Evolutionary conservation across 1,140 invertebrate genomes (phyloP), one percentile per base, ranked within the genome.

Genomic region (Drosophila burlai): DNA sequence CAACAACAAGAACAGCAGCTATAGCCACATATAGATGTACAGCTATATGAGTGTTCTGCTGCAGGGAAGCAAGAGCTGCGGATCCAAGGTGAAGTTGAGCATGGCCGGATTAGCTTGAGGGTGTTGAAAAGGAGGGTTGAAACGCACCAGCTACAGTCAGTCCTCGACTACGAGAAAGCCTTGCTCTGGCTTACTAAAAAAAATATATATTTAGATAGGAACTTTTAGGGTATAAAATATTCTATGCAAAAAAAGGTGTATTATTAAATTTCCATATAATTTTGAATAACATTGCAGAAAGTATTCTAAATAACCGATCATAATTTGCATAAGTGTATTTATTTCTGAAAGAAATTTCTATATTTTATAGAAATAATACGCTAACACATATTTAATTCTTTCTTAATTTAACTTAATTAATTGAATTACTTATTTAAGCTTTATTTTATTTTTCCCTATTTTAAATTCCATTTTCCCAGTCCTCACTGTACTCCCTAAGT

Each of bases 71-170:
- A 31, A 75, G 26, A 57, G 50, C 61, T 50, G 38, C 42, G 16
- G 50, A 24, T 8, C 67, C 67, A 73, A 73, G 69, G 69, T 52
- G 69, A 73, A 60, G 69, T 61, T 54, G 64, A 26, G 55, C 62
- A 78, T 69, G 66, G 67, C 59, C 40, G 66, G 77, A 80, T 80
- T 80, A 80, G 77, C 77, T 52, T 40, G 76, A 80, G 76, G 77
- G 67, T 64, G 62, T 64, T 55, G 38, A 43, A 43, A 34, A 26
- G 38, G 59, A 73, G 76, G 76, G 77, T 79, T 79, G 75, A 61
- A 73, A 50, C 21, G 31, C n/a, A 13, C n/a, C 31, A 43, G 31
- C 6, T 38, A 73, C 69, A 73, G 69, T 73, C 24, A 10, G 5
- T 1, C 4, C 54, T 61, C 29, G 15, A 11, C 9, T 10, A 38